Evolutionary conservation across 2,888 invertebrate species (phyloP), one percentile per base, ranked within the genome.

Genomic region (Epirrhoe alternata): DNA sequence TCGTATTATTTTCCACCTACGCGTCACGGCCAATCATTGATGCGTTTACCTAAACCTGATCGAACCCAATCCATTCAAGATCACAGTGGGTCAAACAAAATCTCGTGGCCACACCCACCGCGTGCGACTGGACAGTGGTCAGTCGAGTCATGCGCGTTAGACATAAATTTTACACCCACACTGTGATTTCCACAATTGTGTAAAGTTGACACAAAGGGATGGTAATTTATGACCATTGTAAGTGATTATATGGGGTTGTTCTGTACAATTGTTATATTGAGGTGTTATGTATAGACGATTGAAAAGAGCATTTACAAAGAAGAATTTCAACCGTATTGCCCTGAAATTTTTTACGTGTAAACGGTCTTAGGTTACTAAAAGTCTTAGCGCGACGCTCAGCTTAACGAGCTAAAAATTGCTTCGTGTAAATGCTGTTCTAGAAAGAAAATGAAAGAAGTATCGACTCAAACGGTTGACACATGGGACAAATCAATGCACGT

Each of bases 51-150:
- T 75, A 74, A 73, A 79, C 76, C 74, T 70, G 79, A 85, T 89
- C 84, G 85, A 87, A 87, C 85, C 84, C 85, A 84, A 87, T 83
- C 74, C 69, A 80, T 82, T 82, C 82, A 80, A 77, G 74, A 72
- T 77, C 74, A 79, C 79, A 73, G 70, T 80, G 80, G 79, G 77
- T 69, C 73, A 72, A 69, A 76, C 76, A 58, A 50, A 77, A 76
- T 76, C 71, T 62, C 72, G 71, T 69, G 73, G 88, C 90, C 87
- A 83, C 92, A 84, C 92, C 90, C 92, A 87, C 89, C 73, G 79
- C 70, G 75, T 61, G 80, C 77, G 75, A 91, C 77, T 89, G 92
- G 92, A 90, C 92, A 91, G 74, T 90, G 92, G 92, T 92, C 91
- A 92, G 75, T 54, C 66, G 71, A 86, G 90, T 90, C 91, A 91